phyloP scores from a whole-genome alignment of 2,113 vertebrate genomes.

The Phyllostomus discolor region DNA sequence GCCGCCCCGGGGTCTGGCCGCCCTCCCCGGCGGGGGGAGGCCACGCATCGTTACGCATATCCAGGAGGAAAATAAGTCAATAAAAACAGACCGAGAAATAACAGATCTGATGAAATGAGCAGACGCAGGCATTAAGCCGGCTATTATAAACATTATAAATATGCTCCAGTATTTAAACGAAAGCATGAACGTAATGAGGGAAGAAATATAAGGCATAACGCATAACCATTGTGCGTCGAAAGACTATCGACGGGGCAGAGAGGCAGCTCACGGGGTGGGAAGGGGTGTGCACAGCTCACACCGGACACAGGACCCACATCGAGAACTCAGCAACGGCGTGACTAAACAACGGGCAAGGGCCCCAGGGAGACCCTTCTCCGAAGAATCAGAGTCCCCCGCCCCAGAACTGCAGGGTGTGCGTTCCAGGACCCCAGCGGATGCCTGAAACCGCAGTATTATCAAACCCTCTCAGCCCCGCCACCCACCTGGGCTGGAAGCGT shows the following conservation, averaged over 20 bases:
- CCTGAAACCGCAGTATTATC: not conserved
- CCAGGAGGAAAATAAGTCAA: not conserved
- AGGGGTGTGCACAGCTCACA: not conserved
- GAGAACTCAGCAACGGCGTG: not conserved
- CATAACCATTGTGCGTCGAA: not conserved
- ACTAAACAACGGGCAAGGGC: not conserved
- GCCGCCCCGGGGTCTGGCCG: not conserved
- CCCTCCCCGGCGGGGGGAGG: not conserved
- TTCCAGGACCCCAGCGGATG: not conserved
- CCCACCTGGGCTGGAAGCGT: not conserved
- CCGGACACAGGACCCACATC: not conserved
- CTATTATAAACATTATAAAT: not conserved
- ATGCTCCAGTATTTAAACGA: not conserved
- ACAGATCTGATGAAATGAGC: not conserved
- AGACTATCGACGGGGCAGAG: not conserved
- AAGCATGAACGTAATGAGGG: not conserved
- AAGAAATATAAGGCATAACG: not conserved
- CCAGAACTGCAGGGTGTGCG: accelerated
- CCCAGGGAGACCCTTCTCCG: not conserved
- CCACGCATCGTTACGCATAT: not conserved
- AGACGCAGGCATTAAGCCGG: not conserved
- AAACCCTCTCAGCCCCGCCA: not conserved
- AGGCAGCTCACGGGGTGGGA: not conserved
- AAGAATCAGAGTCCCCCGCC: not conserved
- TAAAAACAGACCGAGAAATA: not conserved